Evolutionary conservation across 2,113 vertebrate genomes (phyloP), one percentile per base, ranked within the genome.

Genomic region (Heterocephalus glaber): DNA sequence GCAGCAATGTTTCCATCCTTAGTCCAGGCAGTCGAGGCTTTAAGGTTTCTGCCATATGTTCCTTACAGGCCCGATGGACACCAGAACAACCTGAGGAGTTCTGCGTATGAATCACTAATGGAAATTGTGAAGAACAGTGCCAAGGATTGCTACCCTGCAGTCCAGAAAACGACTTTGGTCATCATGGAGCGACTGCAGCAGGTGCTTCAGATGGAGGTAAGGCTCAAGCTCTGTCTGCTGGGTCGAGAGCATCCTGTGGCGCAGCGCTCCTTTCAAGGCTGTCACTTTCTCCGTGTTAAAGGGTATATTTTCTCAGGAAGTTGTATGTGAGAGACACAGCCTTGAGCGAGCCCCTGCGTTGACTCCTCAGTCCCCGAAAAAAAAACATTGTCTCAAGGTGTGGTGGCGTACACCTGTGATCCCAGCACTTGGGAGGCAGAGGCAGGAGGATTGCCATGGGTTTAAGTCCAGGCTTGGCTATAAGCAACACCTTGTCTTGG

Each of bases 61-160:
- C 52, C 7, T 97, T 70, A 91, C 94, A 99, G 99, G 92, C 99
- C 99, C 12, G 99, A 99, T 41, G 99, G 99, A 28, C 99, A 99
- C 97, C 99, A 99, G 98, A 99, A 99, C 98, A 99, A 99, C 98
- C 98, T 99, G 97, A 99, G 99, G 95, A 99, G 99, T 26, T 99
- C 99, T 3, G 99, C 99, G 0, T 99, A 99, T 44, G 99, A 99
- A 97, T 99, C 99, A 28, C 98, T 99, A 95, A 99, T 99, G 99
- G 99, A 99, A 98, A 99, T 99, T 7, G 99, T 99, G 87, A 99
- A 99, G 98, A 99, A 99, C 98, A 99, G 99, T 93, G 99, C 99
- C 81, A 99, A 99, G 98, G 99, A 99, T 94, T 99, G 99, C 96
- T 99, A 99, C 89, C 99, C 99, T 2, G 99, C 99, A 0, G 99